These are phyloP conservation scores for Thripadectes ignobilis DNA, from an alignment of 2,797 vertebrate genomes.

Conservation along the genomic window DNA sequence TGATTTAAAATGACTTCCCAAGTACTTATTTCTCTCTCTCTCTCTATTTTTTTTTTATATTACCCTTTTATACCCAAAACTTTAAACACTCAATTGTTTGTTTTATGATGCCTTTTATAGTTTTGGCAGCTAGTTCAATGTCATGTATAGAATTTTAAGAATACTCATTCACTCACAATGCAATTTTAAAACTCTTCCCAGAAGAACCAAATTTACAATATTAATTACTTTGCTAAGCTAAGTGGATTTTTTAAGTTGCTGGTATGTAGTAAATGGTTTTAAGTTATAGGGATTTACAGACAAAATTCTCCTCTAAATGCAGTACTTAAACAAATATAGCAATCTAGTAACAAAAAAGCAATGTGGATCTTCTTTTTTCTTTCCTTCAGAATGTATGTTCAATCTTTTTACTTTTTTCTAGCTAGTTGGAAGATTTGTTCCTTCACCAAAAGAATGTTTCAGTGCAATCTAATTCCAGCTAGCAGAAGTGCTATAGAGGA, in stretches of 20 bases:
- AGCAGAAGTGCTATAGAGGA: neutral
- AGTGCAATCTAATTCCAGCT: neutral
- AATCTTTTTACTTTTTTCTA: neutral
- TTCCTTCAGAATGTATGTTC: neutral
- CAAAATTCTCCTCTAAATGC: neutral
- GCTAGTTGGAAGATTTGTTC: neutral
- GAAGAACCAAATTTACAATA: conserved; percentile 26
- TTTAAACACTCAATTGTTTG: conserved; percentile 35
- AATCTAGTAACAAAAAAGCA: neutral
- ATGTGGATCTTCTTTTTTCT: neutral
- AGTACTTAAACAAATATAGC: neutral
- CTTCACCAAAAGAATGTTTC: conserved; percentile 6
- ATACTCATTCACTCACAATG: neutral
- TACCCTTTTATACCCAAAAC: conserved; percentile 3
- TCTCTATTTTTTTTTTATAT: conserved; percentile 11
- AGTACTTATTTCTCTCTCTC: neutral
- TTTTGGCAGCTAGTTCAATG: neutral
- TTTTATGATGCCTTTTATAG: conserved; percentile 40
- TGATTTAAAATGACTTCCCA: neutral
- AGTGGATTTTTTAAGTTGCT: neutral
- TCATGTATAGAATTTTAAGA: neutral
- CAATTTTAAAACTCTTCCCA: conserved; percentile 20
- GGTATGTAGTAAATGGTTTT: neutral
- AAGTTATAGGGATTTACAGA: neutral
- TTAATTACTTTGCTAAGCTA: conserved; percentile 36